Evolutionary conservation across 2,888 invertebrate species (phyloP), one percentile per base, ranked within the genome.

Genomic region (Dryocosmus kuriphilus): DNA sequence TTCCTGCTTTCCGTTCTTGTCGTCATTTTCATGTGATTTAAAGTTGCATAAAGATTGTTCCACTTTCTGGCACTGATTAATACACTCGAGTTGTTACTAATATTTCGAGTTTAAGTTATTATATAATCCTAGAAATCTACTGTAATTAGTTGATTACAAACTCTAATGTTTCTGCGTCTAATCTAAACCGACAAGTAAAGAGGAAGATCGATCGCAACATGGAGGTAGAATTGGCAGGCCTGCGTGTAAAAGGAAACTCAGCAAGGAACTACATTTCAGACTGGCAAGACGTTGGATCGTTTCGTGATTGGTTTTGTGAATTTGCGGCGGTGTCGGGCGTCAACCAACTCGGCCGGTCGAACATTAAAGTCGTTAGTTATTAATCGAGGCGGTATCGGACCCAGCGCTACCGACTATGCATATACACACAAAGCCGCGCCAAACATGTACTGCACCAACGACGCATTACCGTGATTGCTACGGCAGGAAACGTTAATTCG

Each of bases 401-500:
- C 61, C 16, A 63, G 41, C 78, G 76, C 67, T 75, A 81, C 41
- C 27, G n/a, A n/a, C 32, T n/a, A 19, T 41, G 79, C 77, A 71
- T 78, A 79, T 79, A 77, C 76, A 81, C 74, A 82, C 83, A 80
- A 79, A 81, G 80, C 76, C 55, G 27, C 41, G 77, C 75, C 65
- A 77, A 78, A 76, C 63, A 80, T 63, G 75, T 77, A 79, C 62
- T 79, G 63, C 75, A 73, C 82, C 65, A 77, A 79, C 81, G 80
- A 81, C 81, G 88, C 90, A 90, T 89, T 90, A 90, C 89, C 88
- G 86, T 90, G 89, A 90, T 90, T 90, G 89, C 89, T 86, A 86
- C 86, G 85, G 80, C 86, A 85, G 87, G 86, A 88, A 89, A 88
- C 87, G 87, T 86, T 89, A 90, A 90, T 89, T 89, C 89, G 84